Evolutionary conservation across 2,113 vertebrate species (phyloP).

Genomic region (Chelonoidis abingdonii): DNA sequence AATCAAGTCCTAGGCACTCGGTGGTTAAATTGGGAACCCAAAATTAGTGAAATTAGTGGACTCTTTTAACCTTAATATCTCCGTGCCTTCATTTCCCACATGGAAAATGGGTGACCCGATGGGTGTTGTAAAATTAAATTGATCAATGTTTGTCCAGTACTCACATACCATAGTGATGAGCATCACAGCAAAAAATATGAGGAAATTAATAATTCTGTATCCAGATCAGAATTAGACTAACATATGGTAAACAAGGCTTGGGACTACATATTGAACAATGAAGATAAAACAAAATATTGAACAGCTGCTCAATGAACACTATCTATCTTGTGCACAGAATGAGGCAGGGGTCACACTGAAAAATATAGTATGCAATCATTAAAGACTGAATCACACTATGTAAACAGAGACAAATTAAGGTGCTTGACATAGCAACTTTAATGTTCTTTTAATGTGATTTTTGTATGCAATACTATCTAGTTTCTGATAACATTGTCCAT

Average conservation of each 20-base stretch:
- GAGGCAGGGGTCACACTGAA: background rate
- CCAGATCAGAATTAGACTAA: background rate
- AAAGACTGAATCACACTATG: constrained; percentile 1
- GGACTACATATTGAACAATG: background rate
- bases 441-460: background rate
- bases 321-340: background rate
- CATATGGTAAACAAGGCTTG: constrained; percentile 2
- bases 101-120: background rate
- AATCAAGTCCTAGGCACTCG: background rate
- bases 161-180: background rate
- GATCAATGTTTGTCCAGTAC: background rate
- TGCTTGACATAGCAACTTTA: rapidly evolving
- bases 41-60: constrained; percentile 15
- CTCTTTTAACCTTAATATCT: background rate
- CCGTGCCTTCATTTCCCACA: background rate
- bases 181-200: background rate
- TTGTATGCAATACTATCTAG: background rate
- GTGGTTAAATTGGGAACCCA: background rate
- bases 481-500: background rate
- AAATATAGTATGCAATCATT: constrained; percentile 18
- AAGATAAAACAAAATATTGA: constrained; percentile 8
- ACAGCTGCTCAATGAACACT: background rate
- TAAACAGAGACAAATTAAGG: constrained; percentile 11
- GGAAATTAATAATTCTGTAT: background rate
- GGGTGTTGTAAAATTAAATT: background rate